Percentiles rank a stretch among this genome's conserved stretches.
These are phyloP conservation scores for Listrodromus nycthemerus DNA, from an alignment of 2,888 invertebrate genomes.

Conservation along the genomic window DNA sequence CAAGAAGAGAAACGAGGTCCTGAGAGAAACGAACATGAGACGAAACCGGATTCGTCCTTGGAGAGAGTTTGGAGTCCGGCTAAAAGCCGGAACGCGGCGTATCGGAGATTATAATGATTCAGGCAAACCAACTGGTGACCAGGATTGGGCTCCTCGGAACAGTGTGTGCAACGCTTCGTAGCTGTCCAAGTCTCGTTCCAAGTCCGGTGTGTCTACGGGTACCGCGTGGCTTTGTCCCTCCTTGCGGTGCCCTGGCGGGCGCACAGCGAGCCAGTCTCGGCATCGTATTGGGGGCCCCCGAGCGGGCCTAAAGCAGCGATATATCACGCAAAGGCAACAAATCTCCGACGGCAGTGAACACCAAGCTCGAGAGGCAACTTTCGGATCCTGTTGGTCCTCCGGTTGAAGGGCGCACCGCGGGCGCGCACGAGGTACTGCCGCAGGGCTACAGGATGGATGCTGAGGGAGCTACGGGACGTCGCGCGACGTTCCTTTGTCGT, in stretches of 20 bases:
- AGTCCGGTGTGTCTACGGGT: conserved; percentile 33
- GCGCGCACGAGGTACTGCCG: conserved; percentile 42
- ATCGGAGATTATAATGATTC: conserved; percentile 48
- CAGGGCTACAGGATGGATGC: conserved; percentile 50
- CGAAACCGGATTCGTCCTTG: conserved; percentile 50
- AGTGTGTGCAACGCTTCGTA: conserved; percentile 36
- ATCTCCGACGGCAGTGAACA: conserved; percentile 74
- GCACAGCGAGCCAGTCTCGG: conserved; percentile 27
- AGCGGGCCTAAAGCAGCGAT: conserved; percentile 76
- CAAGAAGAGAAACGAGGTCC: conserved; percentile 2
- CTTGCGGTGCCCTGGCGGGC: conserved; percentile 76
- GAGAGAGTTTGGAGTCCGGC: conserved; percentile 18
- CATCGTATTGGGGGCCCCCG: conserved; percentile 51
- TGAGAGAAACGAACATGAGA: background rate
- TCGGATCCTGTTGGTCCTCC: conserved; percentile 42
- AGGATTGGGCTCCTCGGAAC: conserved; percentile 25
- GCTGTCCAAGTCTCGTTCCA: conserved; percentile 16
- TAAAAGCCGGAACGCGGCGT: conserved; percentile 43
- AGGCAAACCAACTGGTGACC: conserved; percentile 28
- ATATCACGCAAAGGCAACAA: conserved; percentile 81
- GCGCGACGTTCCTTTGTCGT: conserved; percentile 61
- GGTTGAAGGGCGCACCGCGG: conserved; percentile 55
- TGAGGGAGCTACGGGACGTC: conserved; percentile 65
- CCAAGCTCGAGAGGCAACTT: conserved; percentile 66
- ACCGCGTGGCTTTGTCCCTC: conserved; percentile 54